phyloP scores from a whole-genome alignment of 1,140 invertebrate genomes.

The Monomorium pharaonis region DNA sequence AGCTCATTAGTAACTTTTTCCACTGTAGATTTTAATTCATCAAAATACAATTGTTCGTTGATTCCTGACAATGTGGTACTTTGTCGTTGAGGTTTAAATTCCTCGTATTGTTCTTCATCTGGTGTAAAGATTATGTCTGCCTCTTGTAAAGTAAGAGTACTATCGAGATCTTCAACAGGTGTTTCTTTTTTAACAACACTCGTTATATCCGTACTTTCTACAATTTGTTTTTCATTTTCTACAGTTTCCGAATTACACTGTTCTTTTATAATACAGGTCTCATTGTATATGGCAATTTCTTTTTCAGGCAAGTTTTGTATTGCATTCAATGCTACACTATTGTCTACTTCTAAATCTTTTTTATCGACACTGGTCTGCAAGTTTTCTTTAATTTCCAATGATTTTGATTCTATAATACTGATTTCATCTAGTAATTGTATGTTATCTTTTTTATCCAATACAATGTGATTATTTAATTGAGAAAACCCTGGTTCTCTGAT shows the following conservation, averaged over 20 bases:
- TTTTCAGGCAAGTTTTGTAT: not conserved
- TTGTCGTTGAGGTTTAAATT: constrained; percentile 77
- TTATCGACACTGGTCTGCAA: not conserved
- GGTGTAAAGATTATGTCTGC: not conserved
- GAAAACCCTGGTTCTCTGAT: not conserved
- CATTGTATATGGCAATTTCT: constrained; percentile 6
- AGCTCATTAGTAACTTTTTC: constrained; percentile 77
- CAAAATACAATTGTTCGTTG: constrained; percentile 59
- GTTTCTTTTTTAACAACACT: not conserved
- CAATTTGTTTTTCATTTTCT: not conserved
- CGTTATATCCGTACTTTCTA: not conserved
- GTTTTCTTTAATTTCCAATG: not conserved
- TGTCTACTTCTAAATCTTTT: not conserved
- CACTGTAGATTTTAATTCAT: constrained; percentile 70
- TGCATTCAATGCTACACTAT: not conserved
- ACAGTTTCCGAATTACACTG: not conserved
- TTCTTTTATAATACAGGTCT: not conserved
- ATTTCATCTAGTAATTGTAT: not conserved
- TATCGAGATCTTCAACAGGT: constrained; percentile 15
- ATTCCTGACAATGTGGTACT: constrained; percentile 71
- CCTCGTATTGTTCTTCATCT: constrained; percentile 68
- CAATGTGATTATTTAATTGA: not conserved
- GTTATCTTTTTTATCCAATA: not conserved
- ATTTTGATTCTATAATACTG: not conserved
- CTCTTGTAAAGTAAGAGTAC: constrained; percentile 57